Evolutionary conservation across 2,888 invertebrate species (phyloP).

Genomic region (Pseudanteris insignis): DNA sequence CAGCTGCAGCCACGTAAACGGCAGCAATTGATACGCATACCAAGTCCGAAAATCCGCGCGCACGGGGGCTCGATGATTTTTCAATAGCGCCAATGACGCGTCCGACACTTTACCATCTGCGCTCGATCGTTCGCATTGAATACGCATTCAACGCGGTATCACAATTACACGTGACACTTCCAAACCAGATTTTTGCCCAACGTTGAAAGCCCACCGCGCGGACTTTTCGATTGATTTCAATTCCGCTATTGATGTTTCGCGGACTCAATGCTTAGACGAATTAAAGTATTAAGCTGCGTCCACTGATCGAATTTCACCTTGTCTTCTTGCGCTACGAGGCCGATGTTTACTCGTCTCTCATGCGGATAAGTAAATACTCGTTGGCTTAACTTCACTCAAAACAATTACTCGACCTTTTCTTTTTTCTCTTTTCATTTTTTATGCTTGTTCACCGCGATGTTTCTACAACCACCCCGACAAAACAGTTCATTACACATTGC

Average conservation of each 20-base stretch:
- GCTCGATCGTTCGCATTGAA: constrained; percentile 16
- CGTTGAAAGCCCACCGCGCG: neutral
- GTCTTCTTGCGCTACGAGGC: no score
- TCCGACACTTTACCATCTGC: constrained; percentile 19
- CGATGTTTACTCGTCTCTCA: no score
- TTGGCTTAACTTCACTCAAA: no score
- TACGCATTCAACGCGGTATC: constrained; percentile 17
- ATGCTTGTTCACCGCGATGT: no score
- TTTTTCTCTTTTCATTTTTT: no score
- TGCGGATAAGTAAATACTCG: no score
- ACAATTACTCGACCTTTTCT: no score
- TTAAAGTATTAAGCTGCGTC: no score
- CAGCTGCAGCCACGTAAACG: constrained; percentile 49
- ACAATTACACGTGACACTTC: constrained; percentile 24
- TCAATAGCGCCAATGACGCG: constrained; percentile 28
- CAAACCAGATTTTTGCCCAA: constrained; percentile 20
- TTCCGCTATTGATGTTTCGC: neutral
- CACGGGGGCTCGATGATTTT: constrained; percentile 17
- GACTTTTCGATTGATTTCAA: constrained; percentile 17
- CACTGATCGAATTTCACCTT: no score
- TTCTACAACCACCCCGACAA: no score
- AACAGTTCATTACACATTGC: no score
- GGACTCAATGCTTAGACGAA: no score
- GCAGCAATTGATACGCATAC: constrained; percentile 62
- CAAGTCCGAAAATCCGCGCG: constrained; percentile 50